These are phyloP conservation scores for Drosophila oshimai DNA, from an alignment of 1,140 invertebrate genomes.

Conservation along the genomic window DNA sequence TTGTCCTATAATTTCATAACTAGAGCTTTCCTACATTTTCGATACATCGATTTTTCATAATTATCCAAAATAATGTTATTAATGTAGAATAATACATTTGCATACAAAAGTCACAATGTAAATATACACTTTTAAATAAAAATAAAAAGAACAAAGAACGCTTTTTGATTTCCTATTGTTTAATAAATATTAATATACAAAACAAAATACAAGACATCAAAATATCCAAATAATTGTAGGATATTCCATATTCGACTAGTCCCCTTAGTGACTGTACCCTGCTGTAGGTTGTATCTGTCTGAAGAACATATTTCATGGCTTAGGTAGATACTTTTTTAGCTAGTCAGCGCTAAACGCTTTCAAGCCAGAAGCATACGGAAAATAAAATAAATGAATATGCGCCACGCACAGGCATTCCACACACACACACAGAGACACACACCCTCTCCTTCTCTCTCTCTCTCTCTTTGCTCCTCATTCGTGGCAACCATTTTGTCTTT, in stretches of 20 bases:
- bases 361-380: slow-evolving; percentile 34
- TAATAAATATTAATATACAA: too few relatives aligned
- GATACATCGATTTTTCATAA: too few relatives aligned
- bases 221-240: too few relatives aligned
- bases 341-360: slow-evolving; percentile 60
- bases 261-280: not conserved
- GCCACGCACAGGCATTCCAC: slow-evolving; percentile 63
- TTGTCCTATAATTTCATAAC: too few relatives aligned
- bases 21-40: too few relatives aligned
- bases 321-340: slow-evolving; percentile 65
- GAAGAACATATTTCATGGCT: slow-evolving; percentile 67
- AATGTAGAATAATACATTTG: too few relatives aligned
- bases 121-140: not conserved
- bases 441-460: not conserved
- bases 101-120: too few relatives aligned
- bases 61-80: not conserved
- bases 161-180: too few relatives aligned
- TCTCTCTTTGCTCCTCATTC: not conserved
- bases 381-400: slow-evolving; percentile 74
- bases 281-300: slow-evolving; percentile 16
- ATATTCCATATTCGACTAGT: not conserved
- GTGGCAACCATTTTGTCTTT: slow-evolving; percentile 49
- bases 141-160: too few relatives aligned
- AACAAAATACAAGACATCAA: too few relatives aligned
- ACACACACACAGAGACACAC: slow-evolving; percentile 10